A percentile compares a stretch with the other conserved stretches of the same genome.
phyloP scores from a whole-genome alignment of 2,113 vertebrate genomes.

The Hystrix cristata region DNA sequence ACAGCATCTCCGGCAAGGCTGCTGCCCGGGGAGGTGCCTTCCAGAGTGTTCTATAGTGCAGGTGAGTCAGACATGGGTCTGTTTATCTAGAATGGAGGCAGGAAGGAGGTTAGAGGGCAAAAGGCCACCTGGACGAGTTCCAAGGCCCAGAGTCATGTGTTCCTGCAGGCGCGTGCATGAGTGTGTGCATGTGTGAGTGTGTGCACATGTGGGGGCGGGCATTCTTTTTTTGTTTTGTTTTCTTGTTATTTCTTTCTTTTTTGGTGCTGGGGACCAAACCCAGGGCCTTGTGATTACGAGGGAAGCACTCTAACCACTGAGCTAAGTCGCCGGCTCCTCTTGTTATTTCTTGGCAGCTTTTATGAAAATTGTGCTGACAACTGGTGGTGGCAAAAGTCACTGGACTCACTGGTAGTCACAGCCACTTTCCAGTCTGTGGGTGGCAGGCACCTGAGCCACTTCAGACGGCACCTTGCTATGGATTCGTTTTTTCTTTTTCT shows the following conservation, averaged over 20 bases:
- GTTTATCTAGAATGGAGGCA: conserved; percentile 11
- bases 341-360: conserved; percentile 69
- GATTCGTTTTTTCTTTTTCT: background rate
- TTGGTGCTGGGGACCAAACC: too few relatives aligned
- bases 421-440: background rate
- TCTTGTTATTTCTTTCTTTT: too few relatives aligned
- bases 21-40: background rate
- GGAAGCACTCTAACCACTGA: too few relatives aligned
- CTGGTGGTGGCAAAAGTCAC: conserved; percentile 46
- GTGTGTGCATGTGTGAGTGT: background rate
- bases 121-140: conserved; percentile 50
- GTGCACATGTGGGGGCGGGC: background rate
- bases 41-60: background rate
- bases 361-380: conserved; percentile 75
- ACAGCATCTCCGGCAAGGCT: background rate
- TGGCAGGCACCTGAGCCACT: conserved; percentile 39
- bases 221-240: too few relatives aligned
- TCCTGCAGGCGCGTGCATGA: background rate
- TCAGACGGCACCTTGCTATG: background rate
- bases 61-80: conserved; percentile 47
- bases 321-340: background rate
- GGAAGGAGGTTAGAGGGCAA: conserved; percentile 28
- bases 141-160: background rate
- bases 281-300: too few relatives aligned
- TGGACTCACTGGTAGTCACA: conserved; percentile 13